Conservation (phyloP, 1,140 invertebrate genomes). For the Dendroctonus valens region DNA sequence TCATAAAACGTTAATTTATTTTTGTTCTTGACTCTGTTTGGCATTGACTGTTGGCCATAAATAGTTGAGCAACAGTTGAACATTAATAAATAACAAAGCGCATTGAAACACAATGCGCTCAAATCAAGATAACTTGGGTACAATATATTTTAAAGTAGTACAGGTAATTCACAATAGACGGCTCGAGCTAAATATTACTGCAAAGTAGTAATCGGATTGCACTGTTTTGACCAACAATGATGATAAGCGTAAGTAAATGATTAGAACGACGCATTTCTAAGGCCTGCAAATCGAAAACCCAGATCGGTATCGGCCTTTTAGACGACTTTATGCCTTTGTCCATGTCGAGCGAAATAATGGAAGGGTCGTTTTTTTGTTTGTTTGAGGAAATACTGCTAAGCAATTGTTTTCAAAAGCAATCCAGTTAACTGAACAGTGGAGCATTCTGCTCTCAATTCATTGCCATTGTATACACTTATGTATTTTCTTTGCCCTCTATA, state of each 20-base stretch:
- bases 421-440: no score
- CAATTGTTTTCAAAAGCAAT: no score
- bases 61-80: no score
- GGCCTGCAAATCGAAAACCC: slow-evolving; percentile 10
- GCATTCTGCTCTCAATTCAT: no score
- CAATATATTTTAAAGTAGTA: slow-evolving; percentile 1
- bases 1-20: no score
- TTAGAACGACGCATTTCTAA: slow-evolving; percentile 8
- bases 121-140: not conserved
- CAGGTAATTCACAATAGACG: slow-evolving; percentile 5
- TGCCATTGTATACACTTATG: no score
- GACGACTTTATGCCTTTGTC: slow-evolving; percentile 2
- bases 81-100: no score
- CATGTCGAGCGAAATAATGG: not conserved
- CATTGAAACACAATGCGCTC: no score
- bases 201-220: not conserved
- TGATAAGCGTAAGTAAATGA: slow-evolving; percentile 13
- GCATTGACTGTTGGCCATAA: no score
- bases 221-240: slow-evolving; percentile 11
- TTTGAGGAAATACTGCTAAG: not conserved
- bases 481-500: no score
- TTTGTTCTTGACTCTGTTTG: no score
- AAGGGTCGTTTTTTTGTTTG: slow-evolving; percentile 7
- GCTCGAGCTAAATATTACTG: not conserved
- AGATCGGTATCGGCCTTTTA: slow-evolving; percentile 9